Base-by-base conservation (phyloP, 2,888 invertebrate genomes). In the Serripes groenlandicus region DNA sequence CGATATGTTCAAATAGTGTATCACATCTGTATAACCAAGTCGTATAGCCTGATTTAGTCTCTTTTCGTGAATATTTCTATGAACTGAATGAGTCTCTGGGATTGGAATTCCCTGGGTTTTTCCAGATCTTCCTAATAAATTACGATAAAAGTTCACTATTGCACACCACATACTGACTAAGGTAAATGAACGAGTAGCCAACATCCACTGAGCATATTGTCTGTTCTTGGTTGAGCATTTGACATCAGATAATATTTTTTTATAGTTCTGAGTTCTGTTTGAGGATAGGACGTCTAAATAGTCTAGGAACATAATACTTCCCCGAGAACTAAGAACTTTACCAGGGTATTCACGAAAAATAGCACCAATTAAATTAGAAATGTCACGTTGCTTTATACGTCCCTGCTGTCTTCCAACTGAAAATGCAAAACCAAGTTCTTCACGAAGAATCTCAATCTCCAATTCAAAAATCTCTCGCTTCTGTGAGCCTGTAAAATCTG, bases 151-250 rank as follows among this genome's bases (percentile, higher is more conserved):
- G 85, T 92, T 92, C 21, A 94, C 87, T 28, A 94, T 88, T 66
- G 94, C 92, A 69, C 89, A 85, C 94, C 94, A 94, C 34, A 94
- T 88, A 78, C 90, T 94, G 52, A 94, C 92, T 56, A 94, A 85
- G 30, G 93, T 91, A 88, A 93, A 94, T 23, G 93, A 92, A 11
- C 94, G 88, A 15, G 92, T 91, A 18, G 93, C 94, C 49, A 94
- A 86, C 37, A 93, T 74, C 93, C 93, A 93, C 85, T 94, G 94
- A 32, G 94, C 94, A 90, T 93, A 91, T 85, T 93, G 93, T 78
- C 90, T 91, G 70, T 92, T 92, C 35, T 87, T 86, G 1, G 94
- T 94, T 70, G 93, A 92, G 81, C 93, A 92, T 81, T 91, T 91
- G 0, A 94, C 94, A 86, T 94, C 94, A 4, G 94, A 91, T 35